phyloP scores from a whole-genome alignment of 2,113 vertebrate species.

The Odocoileus hemionus region DNA sequence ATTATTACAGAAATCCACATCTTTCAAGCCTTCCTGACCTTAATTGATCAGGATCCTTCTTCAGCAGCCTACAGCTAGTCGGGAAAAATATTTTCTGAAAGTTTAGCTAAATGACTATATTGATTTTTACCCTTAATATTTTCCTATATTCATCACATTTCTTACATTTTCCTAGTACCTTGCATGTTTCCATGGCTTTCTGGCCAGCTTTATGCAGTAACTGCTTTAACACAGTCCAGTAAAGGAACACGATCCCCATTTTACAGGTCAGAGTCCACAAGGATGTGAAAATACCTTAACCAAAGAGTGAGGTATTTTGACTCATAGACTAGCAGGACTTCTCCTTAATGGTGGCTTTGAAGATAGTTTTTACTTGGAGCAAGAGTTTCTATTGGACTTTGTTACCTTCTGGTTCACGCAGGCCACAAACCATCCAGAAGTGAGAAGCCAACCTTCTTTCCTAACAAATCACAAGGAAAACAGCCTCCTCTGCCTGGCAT shows the following conservation, averaged over 20 bases:
- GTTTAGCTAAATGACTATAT: not conserved
- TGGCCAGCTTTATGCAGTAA: no score
- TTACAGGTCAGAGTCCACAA: not conserved
- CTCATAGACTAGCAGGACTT: not conserved
- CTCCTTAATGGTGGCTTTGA: not conserved
- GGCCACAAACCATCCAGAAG: not conserved
- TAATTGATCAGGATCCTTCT: not conserved
- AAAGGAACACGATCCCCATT: not conserved
- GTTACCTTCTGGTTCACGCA: not conserved
- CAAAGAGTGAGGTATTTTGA: not conserved
- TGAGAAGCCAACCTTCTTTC: not conserved
- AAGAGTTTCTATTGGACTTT: not conserved
- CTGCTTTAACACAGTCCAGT: not conserved
- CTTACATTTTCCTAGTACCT: not conserved
- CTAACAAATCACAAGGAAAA: not conserved
- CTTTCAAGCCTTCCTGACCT: not conserved
- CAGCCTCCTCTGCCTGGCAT: not conserved
- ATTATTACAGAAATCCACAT: not conserved
- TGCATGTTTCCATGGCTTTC: not conserved
- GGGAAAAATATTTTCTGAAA: constrained; percentile 10
- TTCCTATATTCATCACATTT: not conserved
- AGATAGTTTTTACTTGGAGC: not conserved
- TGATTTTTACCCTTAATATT: constrained; percentile 11
- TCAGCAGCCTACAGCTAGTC: not conserved
- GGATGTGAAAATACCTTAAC: not conserved